Evolutionary conservation across 2,888 invertebrate genomes (phyloP), one percentile per base, ranked within the genome.

Genomic region (Megaustenia siamemsis): DNA sequence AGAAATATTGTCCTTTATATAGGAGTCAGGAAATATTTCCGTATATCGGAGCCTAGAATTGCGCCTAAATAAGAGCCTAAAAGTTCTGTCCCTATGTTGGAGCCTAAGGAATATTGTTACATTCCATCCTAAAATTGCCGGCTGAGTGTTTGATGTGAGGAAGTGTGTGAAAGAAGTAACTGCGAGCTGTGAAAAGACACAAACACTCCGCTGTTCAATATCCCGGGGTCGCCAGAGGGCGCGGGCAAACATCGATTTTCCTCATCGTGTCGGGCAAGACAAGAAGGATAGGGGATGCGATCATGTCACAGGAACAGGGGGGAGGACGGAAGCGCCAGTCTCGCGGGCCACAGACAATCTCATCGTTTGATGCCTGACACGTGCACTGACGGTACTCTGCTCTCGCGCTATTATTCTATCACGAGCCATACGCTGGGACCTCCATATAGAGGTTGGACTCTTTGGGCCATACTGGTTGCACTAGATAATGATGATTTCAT

Each of bases 171-270:
- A 18, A 0, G 53, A 53, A 10, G 53, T 53, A 21, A 56, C 60
- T 15, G 24, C 66, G 32, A 32, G 40, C n/a, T 40, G 43, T 38
- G 24, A 68, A 28, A 40, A 49, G 35, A 80, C 43, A n/a, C 24
- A n/a, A 71, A 10, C 8, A 45, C 43, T n/a, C 24, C 60, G n/a
- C 24, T 43, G 43, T 71, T 71, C 71, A 71, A 71, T 43, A 69
- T 40, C 21, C 21, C n/a, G 28, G n/a, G 43, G 71, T 71, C 71
- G n/a, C 71, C 21, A 18, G 71, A 43, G 71, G 71, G 71, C 43
- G 40, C 43, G 43, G 18, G 71, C 71, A 0, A n/a, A 2, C 38
- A 71, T 71, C 71, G 71, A 71, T 71, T 43, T 43, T 43, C 40
- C 69, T 40, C 69, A 60, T 5, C 40, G 24, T 40, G 32, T 68